Conservation (phyloP, 2,888 invertebrate genomes). For the Calliscelio sp. region DNA sequence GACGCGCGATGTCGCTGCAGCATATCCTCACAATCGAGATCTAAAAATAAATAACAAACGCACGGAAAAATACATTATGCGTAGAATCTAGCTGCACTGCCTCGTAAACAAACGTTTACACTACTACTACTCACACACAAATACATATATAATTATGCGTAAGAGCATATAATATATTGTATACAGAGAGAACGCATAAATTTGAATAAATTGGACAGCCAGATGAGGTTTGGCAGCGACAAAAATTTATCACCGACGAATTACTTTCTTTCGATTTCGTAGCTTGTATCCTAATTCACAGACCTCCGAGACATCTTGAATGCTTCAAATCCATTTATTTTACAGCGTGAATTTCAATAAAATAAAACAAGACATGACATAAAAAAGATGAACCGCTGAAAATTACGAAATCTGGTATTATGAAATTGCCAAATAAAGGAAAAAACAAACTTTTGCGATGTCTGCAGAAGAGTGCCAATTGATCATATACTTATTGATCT, state of each 20-base stretch:
- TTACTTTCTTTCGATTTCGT: too few species aligned
- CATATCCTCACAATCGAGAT: slow-evolving; percentile 62
- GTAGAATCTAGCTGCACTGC: slow-evolving; percentile 70
- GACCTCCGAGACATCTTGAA: too few species aligned
- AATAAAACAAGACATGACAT: too few species aligned
- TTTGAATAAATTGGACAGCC: slow-evolving; percentile 79
- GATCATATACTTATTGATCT: neutral
- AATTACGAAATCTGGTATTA: neutral
- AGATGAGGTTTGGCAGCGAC: slow-evolving; percentile 59
- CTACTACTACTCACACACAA: slow-evolving; percentile 39
- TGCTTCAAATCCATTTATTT: too few species aligned
- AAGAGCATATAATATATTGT: slow-evolving; percentile 63
- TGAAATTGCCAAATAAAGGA: neutral
- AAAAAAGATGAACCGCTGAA: too few species aligned
- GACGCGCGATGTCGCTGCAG: slow-evolving; percentile 54
- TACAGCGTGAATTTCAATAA: too few species aligned
- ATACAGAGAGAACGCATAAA: slow-evolving; percentile 76
- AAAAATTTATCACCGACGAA: slow-evolving; percentile 47
- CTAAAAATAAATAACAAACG: slow-evolving; percentile 80
- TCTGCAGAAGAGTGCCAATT: slow-evolving; percentile 38
- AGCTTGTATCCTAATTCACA: too few species aligned
- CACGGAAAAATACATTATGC: slow-evolving; percentile 77
- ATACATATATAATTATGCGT: slow-evolving; percentile 61
- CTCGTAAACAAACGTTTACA: slow-evolving; percentile 73
- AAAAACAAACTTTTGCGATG: neutral